Evolutionary conservation across 2,797 vertebrate species (phyloP).

Genomic region (Loriculus beryllinus): DNA sequence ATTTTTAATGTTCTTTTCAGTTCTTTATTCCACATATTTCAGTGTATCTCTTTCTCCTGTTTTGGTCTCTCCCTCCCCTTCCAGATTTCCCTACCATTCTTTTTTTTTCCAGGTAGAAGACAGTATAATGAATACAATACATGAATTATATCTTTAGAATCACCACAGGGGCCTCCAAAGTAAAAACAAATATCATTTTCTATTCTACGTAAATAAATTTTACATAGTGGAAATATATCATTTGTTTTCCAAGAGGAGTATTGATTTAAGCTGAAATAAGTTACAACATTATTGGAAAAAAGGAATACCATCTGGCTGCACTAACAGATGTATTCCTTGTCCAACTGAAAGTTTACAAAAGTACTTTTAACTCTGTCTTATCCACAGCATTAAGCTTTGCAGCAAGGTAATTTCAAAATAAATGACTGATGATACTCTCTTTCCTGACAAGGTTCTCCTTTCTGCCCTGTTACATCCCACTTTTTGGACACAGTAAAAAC

Average conservation of each 20-base stretch:
- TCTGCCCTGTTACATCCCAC: neutral
- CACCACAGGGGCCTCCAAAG: neutral
- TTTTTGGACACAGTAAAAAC: neutral
- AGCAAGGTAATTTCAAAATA: neutral
- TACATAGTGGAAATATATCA: neutral
- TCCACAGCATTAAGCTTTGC: neutral
- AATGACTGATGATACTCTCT: neutral
- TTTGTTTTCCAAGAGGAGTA: slow-evolving; percentile 31
- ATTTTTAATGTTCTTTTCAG: neutral
- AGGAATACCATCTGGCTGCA: neutral
- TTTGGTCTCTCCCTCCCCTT: neutral
- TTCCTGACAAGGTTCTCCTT: neutral
- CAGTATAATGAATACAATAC: neutral
- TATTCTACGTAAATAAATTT: slow-evolving; percentile 18
- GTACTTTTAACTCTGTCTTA: neutral
- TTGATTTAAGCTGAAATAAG: slow-evolving; percentile 39
- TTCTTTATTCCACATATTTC: neutral
- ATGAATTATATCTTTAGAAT: neutral
- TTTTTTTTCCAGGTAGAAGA: neutral
- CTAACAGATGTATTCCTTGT: neutral
- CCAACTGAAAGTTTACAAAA: neutral
- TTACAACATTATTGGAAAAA: neutral
- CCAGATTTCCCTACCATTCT: fast-evolving
- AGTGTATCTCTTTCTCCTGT: neutral
- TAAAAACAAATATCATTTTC: slow-evolving; percentile 6